Evolutionary conservation across 2,113 vertebrate genomes (phyloP).

Genomic region (Excalfactoria chinensis): DNA sequence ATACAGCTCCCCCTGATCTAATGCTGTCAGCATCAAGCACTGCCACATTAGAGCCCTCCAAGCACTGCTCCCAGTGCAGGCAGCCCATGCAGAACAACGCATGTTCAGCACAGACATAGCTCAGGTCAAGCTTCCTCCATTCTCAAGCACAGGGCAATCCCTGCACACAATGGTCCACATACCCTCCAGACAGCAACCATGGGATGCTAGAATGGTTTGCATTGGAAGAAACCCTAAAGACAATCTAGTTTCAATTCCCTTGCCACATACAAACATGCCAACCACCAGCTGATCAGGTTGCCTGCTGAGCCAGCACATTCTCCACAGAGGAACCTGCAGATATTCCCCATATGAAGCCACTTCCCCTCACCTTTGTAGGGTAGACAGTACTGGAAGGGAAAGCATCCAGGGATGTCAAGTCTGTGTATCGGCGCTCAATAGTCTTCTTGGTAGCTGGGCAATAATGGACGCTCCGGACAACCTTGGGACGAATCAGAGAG

Average conservation of each 20-base stretch:
- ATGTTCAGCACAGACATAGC: background rate
- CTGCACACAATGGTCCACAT: background rate
- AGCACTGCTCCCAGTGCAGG: background rate
- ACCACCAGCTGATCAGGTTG: background rate
- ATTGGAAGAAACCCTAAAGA: background rate
- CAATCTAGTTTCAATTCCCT: background rate
- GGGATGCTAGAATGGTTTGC: background rate
- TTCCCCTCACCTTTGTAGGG: constrained; percentile 91
- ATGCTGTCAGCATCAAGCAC: background rate
- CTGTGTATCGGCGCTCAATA: constrained; percentile 92
- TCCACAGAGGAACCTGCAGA: background rate
- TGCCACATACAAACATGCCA: background rate
- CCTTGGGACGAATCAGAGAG: constrained; percentile 94
- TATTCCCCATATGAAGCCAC: background rate
- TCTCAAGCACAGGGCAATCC: background rate
- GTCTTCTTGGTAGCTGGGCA: constrained; percentile 97
- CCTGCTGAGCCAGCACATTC: accelerated
- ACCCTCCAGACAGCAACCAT: no score
- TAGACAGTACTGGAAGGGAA: constrained; percentile 92
- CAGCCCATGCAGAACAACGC: background rate
- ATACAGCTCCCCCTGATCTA: background rate
- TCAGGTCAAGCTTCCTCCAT: background rate
- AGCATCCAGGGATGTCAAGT: constrained; percentile 93
- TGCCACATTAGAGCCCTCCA: background rate
- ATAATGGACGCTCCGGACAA: constrained; percentile 96